These are phyloP conservation scores for Coelopa frigida DNA, from an alignment of 1,140 invertebrate species.

Conservation along the genomic window DNA sequence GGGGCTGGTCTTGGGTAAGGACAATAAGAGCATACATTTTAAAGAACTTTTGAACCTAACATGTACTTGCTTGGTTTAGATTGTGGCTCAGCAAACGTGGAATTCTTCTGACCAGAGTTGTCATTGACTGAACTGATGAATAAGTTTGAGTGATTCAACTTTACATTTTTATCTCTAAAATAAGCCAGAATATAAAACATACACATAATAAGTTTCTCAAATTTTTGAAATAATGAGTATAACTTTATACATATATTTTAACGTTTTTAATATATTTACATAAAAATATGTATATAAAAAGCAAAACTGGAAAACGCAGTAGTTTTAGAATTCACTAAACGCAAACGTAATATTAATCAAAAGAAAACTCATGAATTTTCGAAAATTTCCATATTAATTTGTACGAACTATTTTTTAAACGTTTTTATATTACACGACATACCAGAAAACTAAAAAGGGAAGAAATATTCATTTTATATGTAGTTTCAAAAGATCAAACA, in stretches of 20 bases:
- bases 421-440: too few species aligned
- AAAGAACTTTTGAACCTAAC: constrained; percentile 2
- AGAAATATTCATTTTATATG: too few species aligned
- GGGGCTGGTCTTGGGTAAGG: constrained; percentile 84
- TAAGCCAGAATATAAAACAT: too few species aligned
- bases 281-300: neutral
- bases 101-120: constrained; percentile 55
- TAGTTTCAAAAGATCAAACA: too few species aligned
- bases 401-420: too few species aligned
- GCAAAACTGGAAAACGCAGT: neutral
- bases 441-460: too few species aligned
- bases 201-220: too few species aligned
- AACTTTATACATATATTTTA: constrained; percentile 2
- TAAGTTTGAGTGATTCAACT: neutral
- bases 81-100: constrained; percentile 63
- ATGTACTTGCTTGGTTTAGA: constrained; percentile 43
- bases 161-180: constrained; percentile 2
- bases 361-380: too few species aligned
- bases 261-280: constrained; percentile 8
- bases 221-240: constrained; percentile 7
- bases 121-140: constrained; percentile 49
- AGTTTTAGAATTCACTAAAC: neutral
- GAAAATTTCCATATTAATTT: too few species aligned
- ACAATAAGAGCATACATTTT: too few species aligned
- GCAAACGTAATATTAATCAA: too few species aligned